phyloP scores from a whole-genome alignment of 2,888 invertebrate genomes.

The Spodoptera picta region DNA sequence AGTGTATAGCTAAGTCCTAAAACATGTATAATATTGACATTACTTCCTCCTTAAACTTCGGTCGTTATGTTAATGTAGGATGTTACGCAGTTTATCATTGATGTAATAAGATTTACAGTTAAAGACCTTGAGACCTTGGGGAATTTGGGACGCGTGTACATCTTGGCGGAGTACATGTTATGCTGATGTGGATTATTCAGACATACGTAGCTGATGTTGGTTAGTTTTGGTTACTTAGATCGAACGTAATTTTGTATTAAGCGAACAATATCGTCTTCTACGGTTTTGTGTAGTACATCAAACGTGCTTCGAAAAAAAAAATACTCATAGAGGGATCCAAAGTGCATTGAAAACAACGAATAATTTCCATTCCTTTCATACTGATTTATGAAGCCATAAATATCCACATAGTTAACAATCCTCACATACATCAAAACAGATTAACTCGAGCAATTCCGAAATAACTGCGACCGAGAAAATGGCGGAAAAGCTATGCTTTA shows the following conservation, averaged over 20 bases:
- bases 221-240: constrained; percentile 20
- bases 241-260: not conserved
- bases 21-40: constrained; percentile 56
- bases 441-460: constrained; percentile 41
- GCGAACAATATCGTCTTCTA: not conserved
- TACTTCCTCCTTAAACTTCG: constrained; percentile 49
- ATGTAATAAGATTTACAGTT: constrained; percentile 49
- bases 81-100: constrained; percentile 53
- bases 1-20: too few species aligned
- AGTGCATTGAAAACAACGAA: not conserved
- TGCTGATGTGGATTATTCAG: constrained; percentile 22
- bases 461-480: constrained; percentile 40
- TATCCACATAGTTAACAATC: constrained; percentile 28
- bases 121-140: constrained; percentile 30
- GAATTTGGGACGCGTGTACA: constrained; percentile 26
- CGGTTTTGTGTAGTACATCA: not conserved
- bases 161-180: constrained; percentile 16
- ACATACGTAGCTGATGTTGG: constrained; percentile 14
- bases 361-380: constrained; percentile 21
- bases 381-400: constrained; percentile 29
- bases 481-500: constrained; percentile 47
- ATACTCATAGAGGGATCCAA: not conserved
- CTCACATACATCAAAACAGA: constrained; percentile 49
- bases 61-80: constrained; percentile 52
- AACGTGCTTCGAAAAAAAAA: not conserved